phyloP scores from a whole-genome alignment of 1,140 invertebrate species.

The Pseudomyrmex pallidus region DNA sequence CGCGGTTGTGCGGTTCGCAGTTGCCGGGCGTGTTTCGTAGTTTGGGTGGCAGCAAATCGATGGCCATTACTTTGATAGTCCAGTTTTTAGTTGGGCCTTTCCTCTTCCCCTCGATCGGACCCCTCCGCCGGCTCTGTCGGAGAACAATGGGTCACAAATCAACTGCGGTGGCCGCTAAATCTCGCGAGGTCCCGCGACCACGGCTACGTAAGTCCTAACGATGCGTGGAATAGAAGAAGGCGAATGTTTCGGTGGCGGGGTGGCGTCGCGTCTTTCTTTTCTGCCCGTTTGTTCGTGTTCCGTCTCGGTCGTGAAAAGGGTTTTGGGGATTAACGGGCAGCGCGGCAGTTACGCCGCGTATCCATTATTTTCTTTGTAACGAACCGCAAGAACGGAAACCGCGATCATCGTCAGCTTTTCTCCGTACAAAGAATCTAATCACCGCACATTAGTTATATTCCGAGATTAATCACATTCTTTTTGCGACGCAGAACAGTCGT shows the following conservation, averaged over 20 bases:
- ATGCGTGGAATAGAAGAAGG: conserved; percentile 71
- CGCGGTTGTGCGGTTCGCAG: conserved; percentile 6
- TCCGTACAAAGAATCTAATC: conserved; percentile 32
- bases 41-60: conserved; percentile 68
- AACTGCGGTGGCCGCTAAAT: conserved; percentile 74
- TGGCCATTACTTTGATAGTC: conserved; percentile 76
- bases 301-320: conserved; percentile 47
- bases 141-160: conserved; percentile 80
- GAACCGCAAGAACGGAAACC: background rate
- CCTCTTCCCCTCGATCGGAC: conserved; percentile 3
- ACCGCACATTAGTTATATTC: conserved; percentile 25
- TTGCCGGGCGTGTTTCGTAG: conserved; percentile 38
- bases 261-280: conserved; percentile 62
- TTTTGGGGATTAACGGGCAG: conserved; percentile 31
- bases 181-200: conserved; percentile 66
- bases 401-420: conserved; percentile 48
- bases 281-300: conserved; percentile 3
- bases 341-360: conserved; percentile 22
- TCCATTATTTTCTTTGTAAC: conserved; percentile 31
- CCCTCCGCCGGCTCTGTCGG: conserved; percentile 14
- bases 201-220: conserved; percentile 69
- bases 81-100: conserved; percentile 72
- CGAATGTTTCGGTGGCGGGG: conserved; percentile 51
- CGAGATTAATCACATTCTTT: conserved; percentile 34
- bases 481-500: background rate